Evolutionary conservation across 2,113 vertebrate species (phyloP), one percentile per base, ranked within the genome.

Genomic region (Tylochromis polylepis): DNA sequence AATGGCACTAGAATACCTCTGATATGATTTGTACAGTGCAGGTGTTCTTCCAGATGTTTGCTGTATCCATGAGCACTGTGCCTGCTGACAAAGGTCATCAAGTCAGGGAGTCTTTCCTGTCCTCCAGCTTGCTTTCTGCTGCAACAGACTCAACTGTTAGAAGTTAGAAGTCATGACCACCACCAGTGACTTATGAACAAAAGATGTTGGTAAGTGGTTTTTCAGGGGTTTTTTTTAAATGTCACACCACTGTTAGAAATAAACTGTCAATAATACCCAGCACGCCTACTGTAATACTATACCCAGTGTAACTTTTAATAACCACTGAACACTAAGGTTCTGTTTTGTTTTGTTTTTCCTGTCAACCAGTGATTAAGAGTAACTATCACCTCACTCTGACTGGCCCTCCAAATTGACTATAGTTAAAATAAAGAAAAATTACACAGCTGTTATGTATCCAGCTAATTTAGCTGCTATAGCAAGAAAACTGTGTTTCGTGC

Each of bases 31-130:
- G 38, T 70, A 60, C 9, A 4, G 8, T 31, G 55, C 87, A 88
- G 86, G 65, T 82, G 85, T 82, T 56, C 34, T 12, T 86, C 86
- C 85, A 90, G 79, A 88, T 91, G 62, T 58, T 81, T 11, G 7
- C 16, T 72, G 82, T 58, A 43, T 89, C 77, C 41, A 62, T 2
- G 60, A 81, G 36, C 57, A 77, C 34, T 20, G 43, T 57, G 41
- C 43, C 55, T 88, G 79, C 78, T 70, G 85, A 86, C 84, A 86
- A 46, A 87, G 79, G 91, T 89, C 58, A 88, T 22, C 22, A 31
- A 36, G 65, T 79, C 79, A 82, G 60, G 56, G 62, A 67, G 82
- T 82, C 18, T 38, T 51, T 85, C 43, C 51, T 82, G 18, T 38
- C 24, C 49, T 14, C 9, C 12, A 31, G 20, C 67, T 87, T 87